Evolutionary conservation across 1,140 invertebrate species (phyloP).

Genomic region (Subanguina moxae): DNA sequence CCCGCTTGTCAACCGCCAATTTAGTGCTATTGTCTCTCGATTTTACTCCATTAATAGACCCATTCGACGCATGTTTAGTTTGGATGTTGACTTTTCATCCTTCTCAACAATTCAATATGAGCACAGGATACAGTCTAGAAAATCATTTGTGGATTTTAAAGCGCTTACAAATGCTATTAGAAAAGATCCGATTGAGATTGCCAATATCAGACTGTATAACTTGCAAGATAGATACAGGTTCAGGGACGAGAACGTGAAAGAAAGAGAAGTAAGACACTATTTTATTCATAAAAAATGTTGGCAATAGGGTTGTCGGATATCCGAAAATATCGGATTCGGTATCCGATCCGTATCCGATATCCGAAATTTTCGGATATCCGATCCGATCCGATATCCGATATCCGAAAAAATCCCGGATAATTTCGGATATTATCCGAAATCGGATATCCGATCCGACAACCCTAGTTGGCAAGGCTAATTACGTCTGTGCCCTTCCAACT

Average conservation of each 20-base stretch:
- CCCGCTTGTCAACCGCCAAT: neutral
- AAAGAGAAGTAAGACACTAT: conserved; percentile 6
- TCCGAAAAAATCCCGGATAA: too few relatives aligned
- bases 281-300: too few relatives aligned
- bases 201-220: neutral
- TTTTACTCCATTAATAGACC: neutral
- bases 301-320: too few relatives aligned
- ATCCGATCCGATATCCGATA: too few relatives aligned
- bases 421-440: too few relatives aligned
- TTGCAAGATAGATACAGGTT: neutral
- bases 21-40: neutral
- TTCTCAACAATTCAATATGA: conserved; percentile 1
- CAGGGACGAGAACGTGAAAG: neutral
- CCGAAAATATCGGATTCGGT: too few relatives aligned
- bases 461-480: too few relatives aligned
- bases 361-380: too few relatives aligned
- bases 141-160: neutral
- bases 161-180: neutral
- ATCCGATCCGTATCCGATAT: too few relatives aligned
- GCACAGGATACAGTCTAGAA: neutral
- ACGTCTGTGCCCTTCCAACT: too few relatives aligned
- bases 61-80: neutral
- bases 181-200: conserved; percentile 3
- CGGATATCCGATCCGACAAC: too few relatives aligned
- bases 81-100: neutral